Evolutionary conservation across 2,113 vertebrate species (phyloP).

Genomic region (Drymodes brunneopygia): DNA sequence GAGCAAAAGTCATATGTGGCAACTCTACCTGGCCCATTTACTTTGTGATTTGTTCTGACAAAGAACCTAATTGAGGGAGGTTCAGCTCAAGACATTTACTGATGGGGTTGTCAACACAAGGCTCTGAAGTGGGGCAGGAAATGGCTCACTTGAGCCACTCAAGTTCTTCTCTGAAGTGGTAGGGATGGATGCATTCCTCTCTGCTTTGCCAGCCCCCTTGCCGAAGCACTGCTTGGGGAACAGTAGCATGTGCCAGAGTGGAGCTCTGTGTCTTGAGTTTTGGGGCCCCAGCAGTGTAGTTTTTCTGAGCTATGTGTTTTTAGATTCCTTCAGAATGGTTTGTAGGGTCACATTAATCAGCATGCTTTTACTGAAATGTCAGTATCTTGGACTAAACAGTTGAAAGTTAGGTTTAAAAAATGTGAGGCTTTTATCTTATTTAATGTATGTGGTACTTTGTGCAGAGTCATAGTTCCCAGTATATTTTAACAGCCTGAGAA

Average conservation of each 20-base stretch:
- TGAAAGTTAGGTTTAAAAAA: neutral
- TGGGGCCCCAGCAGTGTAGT: neutral
- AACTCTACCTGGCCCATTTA: neutral
- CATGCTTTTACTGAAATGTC: neutral
- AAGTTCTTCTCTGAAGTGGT: neutral
- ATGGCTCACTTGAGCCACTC: neutral
- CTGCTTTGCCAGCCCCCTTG: neutral
- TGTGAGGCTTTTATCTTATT: neutral
- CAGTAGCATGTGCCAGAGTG: neutral
- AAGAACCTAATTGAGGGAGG: constrained; percentile 1
- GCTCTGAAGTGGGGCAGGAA: neutral
- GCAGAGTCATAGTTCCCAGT: neutral
- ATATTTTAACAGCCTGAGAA: neutral
- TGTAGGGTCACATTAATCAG: neutral
- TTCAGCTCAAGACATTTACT: neutral
- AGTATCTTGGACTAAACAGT: neutral
- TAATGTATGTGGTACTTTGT: neutral
- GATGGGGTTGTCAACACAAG: neutral
- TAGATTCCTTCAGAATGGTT: neutral
- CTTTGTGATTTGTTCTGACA: neutral
- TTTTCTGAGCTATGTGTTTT: neutral
- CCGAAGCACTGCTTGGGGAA: fast-evolving
- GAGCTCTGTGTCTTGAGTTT: neutral
- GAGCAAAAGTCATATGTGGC: constrained; percentile 1
- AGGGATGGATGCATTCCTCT: neutral